These are phyloP conservation scores for Prunella strophiata DNA, from an alignment of 2,797 vertebrate genomes.

Conservation along the genomic window DNA sequence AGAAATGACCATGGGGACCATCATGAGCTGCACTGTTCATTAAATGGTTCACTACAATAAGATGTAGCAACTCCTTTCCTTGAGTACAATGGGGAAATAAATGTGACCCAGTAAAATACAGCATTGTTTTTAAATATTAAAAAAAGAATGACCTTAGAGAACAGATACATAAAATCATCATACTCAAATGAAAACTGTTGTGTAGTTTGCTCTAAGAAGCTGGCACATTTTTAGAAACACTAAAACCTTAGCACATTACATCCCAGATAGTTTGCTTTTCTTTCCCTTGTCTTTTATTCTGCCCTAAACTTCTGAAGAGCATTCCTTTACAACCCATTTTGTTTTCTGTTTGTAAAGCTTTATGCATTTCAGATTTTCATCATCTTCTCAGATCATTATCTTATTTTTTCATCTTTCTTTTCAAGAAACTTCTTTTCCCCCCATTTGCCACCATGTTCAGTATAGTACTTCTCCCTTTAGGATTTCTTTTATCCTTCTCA, in stretches of 20 bases:
- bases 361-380: background rate
- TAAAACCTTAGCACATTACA: background rate
- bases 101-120: slow-evolving; percentile 46
- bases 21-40: background rate
- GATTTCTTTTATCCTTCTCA: slow-evolving; percentile 52
- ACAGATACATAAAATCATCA: background rate
- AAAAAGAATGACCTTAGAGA: background rate
- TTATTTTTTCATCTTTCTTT: slow-evolving; percentile 40
- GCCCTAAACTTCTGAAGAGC: background rate
- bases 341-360: slow-evolving; percentile 41
- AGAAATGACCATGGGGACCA: background rate
- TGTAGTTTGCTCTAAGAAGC: background rate
- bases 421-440: slow-evolving; percentile 21
- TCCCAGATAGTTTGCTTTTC: slow-evolving; percentile 13
- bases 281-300: background rate
- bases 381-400: slow-evolving; percentile 18
- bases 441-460: background rate
- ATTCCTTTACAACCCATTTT: background rate
- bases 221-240: background rate
- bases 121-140: slow-evolving; percentile 20
- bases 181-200: background rate
- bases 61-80: background rate
- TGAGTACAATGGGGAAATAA: background rate
- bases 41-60: background rate
- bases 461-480: slow-evolving; percentile 12